Base-by-base conservation (phyloP, 2,888 invertebrate genomes). In the Leptopilina myrica region DNA sequence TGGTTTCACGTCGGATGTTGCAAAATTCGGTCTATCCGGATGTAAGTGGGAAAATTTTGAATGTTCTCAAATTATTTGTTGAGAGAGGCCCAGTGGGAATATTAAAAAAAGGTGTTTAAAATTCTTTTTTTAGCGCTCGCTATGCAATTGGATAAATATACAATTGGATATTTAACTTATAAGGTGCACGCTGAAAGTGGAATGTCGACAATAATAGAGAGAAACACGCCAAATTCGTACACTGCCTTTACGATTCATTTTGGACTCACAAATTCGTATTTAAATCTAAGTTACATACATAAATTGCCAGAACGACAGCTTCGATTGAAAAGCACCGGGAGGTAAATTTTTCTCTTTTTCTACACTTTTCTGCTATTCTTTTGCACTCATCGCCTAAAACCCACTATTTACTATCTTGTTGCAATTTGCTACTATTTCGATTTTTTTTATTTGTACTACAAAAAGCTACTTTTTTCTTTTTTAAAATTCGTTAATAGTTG, bases 111-210 rank as follows among this genome's bases (percentile, higher is more conserved):
- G 33, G 3, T 2, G 33, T 33, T 33, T 33, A 33, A 15, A 76
- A 49, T 76, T 26, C 15, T 79, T 46, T 92, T 92, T 90, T 1
- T 90, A 96, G 96, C 96, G 7, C 92, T 98, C 87, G 97, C 96
- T 1, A 94, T 96, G 88, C 98, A 98, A 91, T 92, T 98, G 82
- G 97, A 98, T 88, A 96, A 96, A 79, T 95, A 97, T 88, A 96
- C 97, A 0, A 95, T 97, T 78, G 98, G 98, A 8, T 97, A 98
- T 87, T 92, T 99, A 59, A 96, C 97, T 0, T 97, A 97, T 89
- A 95, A 97, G 87, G 94, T 94, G 0, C 96, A 94, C 14, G 86
- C 91, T 20, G 91, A 93, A 65, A 88, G 88, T 1, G 95, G 96
- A 0, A 95, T 98, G 94, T 95, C 96, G 0, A 96, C 97, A 0